These are phyloP conservation scores for Argyrosomus japonicus DNA, from an alignment of 2,113 vertebrate species.

Conservation along the genomic window DNA sequence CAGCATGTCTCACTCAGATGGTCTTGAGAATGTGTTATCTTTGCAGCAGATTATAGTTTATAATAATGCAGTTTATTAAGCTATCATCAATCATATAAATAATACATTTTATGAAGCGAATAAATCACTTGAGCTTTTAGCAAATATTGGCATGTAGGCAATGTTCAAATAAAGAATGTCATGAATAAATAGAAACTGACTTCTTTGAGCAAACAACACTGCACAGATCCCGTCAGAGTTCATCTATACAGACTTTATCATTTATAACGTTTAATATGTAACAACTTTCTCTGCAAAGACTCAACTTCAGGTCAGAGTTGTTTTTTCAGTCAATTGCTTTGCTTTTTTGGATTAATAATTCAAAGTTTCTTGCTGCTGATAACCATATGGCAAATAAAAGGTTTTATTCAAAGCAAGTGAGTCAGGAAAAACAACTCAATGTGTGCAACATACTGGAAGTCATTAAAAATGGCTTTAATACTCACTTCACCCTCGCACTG, in stretches of 20 bases:
- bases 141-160: neutral
- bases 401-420: constrained; percentile 75
- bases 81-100: too few relatives aligned
- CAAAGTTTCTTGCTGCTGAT: neutral
- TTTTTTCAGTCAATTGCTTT: constrained; percentile 30
- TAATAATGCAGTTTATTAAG: too few relatives aligned
- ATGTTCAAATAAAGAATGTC: neutral
- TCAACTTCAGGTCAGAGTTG: neutral
- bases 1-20: neutral
- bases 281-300: neutral
- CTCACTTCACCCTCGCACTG: constrained; percentile 98
- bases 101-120: too few relatives aligned
- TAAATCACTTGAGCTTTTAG: neutral
- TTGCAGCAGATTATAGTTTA: neutral
- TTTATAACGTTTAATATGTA: constrained; percentile 3
- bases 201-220: neutral
- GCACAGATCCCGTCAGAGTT: neutral
- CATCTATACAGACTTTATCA: neutral
- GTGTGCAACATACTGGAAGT: constrained; percentile 18
- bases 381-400: neutral
- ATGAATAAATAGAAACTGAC: neutral
- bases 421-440: constrained; percentile 65
- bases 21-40: neutral
- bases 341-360: neutral
- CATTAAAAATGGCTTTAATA: constrained; percentile 79